phyloP scores from a whole-genome alignment of 2,797 vertebrate genomes.

The Falco biarmicus region DNA sequence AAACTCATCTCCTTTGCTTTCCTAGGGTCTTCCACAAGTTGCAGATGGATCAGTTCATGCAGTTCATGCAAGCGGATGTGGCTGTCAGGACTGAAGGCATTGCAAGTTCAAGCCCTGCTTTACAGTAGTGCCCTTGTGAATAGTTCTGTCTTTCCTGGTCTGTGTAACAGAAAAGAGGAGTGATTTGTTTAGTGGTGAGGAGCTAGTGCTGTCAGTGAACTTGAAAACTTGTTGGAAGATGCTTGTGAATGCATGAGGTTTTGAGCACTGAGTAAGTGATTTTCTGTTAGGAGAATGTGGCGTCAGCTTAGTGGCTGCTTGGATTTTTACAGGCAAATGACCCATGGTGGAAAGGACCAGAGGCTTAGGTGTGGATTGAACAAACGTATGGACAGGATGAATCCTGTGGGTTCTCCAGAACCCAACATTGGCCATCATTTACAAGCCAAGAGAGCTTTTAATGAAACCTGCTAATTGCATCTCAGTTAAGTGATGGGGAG shows the following conservation, averaged over 20 bases:
- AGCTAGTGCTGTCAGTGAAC: background rate
- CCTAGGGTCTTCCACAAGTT: background rate
- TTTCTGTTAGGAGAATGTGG: background rate
- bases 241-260: background rate
- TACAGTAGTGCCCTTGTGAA: background rate
- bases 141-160: background rate
- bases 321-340: background rate
- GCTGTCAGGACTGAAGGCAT: background rate
- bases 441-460: slow-evolving; percentile 2
- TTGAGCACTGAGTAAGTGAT: background rate
- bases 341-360: background rate
- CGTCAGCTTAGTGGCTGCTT: background rate
- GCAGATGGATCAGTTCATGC: background rate
- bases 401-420: background rate
- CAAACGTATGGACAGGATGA: background rate
- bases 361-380: background rate
- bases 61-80: rapidly evolving
- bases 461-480: background rate
- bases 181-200: background rate
- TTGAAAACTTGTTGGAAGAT: background rate
- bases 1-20: background rate
- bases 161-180: background rate
- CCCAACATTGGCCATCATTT: background rate
- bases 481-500: background rate
- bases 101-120: background rate